These are phyloP conservation scores for Acipenser transmontanus DNA, from an alignment of 2,797 vertebrate genomes.

Conservation along the genomic window DNA sequence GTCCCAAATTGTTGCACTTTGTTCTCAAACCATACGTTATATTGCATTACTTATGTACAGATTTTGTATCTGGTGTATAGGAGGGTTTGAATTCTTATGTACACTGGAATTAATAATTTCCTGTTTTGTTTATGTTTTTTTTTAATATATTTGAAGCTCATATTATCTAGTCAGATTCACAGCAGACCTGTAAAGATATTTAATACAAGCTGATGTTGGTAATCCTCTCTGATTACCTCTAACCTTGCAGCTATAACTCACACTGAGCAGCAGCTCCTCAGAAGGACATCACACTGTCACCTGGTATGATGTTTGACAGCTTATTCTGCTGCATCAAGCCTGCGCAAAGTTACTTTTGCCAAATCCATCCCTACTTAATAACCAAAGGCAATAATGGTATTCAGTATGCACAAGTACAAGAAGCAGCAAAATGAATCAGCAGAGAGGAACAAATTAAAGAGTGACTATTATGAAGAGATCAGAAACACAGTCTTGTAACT, in stretches of 20 bases:
- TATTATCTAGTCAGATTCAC: conserved; percentile 64
- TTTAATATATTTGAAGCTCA: conserved; percentile 50
- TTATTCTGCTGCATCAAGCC: conserved; percentile 72
- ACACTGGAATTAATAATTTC: conserved; percentile 71
- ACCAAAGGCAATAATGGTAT: conserved; percentile 75
- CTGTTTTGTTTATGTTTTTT: conserved; percentile 43
- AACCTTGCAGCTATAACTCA: conserved; percentile 66
- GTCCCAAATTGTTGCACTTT: too few species aligned
- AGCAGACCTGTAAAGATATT: conserved; percentile 67
- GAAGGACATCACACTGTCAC: conserved; percentile 73
- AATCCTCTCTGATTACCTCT: conserved; percentile 76
- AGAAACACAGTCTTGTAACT: conserved; percentile 48
- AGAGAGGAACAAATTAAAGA: conserved; percentile 68
- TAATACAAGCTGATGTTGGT: conserved; percentile 70
- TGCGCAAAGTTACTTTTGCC: conserved; percentile 73
- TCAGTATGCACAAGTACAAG: conserved; percentile 60
- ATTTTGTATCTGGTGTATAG: too few species aligned
- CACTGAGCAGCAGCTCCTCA: conserved; percentile 47
- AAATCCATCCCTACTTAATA: conserved; percentile 80
- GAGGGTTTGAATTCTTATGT: too few species aligned
- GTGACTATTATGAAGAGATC: conserved; percentile 62
- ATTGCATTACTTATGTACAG: too few species aligned
- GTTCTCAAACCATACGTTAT: too few species aligned
- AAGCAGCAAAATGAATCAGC: conserved; percentile 65
- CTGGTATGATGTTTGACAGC: conserved; percentile 77